Percentiles rank a stretch among this genome's conserved stretches.
Evolutionary conservation across 2,888 invertebrate species (phyloP).

Genomic region (Hartigia nigra): DNA sequence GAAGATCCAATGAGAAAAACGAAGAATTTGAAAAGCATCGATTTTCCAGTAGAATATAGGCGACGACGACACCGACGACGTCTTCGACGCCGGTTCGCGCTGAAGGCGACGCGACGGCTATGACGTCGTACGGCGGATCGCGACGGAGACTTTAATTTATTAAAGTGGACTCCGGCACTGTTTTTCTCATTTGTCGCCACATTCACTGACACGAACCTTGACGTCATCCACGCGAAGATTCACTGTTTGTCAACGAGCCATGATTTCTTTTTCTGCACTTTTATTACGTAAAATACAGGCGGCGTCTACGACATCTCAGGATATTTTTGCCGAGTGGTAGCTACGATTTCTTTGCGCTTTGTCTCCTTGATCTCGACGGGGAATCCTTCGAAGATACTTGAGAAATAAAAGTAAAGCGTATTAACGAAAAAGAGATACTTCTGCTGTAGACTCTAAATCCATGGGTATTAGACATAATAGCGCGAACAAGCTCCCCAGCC

Average conservation of each 20-base stretch:
- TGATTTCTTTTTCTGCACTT: neutral
- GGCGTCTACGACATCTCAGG: neutral
- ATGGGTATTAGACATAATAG: neutral
- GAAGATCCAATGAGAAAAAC: neutral
- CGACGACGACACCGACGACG: neutral
- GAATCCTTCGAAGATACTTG: neutral
- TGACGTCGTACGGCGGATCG: neutral
- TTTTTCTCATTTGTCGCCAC: conserved; percentile 4
- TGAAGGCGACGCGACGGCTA: neutral
- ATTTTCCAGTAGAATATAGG: neutral
- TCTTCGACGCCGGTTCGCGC: neutral
- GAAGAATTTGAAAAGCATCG: neutral
- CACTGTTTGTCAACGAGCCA: neutral
- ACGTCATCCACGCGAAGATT: neutral
- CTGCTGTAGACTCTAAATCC: neutral
- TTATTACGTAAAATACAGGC: neutral
- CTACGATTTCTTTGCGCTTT: neutral
- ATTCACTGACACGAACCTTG: neutral
- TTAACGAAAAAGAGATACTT: neutral
- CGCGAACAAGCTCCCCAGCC: neutral
- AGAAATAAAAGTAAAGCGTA: neutral
- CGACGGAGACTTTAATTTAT: neutral
- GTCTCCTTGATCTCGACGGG: neutral
- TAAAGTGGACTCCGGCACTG: neutral
- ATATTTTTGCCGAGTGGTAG: neutral